Evolutionary conservation across 2,888 invertebrate species (phyloP), one percentile per base, ranked within the genome.

Genomic region (Agriopis marginaria): DNA sequence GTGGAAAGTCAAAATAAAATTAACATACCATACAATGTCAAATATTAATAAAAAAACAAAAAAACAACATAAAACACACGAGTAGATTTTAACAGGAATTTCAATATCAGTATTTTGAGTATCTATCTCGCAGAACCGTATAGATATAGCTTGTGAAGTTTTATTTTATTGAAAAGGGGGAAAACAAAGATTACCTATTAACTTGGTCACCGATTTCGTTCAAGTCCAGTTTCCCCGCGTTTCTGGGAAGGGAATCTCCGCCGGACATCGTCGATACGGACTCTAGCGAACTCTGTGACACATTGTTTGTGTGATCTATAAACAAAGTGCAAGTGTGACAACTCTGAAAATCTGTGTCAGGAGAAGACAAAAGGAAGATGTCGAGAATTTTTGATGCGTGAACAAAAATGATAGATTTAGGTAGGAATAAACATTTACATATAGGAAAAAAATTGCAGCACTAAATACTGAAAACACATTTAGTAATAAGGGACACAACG

Each of bases 241-340:
- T 93, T 73, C 93, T 85, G 1, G 94, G 94, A 39, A 94, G 84
- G 3, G 93, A 93, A 70, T 94, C 94, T 0, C 93, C 96, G 50
- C 95, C 96, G 4, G 97, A 97, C 92, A 96, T 94, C 9, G 96
- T 96, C 0, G 97, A 97, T 42, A 96, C 96, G 0, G 97, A 97
- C 83, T 97, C 97, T 60, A 98, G 94, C 74, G 97, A 97, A 77
- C 96, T 95, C 77, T 97, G 97, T 63, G 97, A 97, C 82, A 95
- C 93, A 68, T 97, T 97, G 86, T 97, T 97, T 69, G 95, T 93
- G 75, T 97, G 94, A 79, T 96, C 96, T 95, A 87, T 79, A 86
- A 88, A 84, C 78, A 86, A 75, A 73, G 65, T 68, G 68, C 65
- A 32, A 53, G 32, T 68, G 74, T 72, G 71, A 67, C 51, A 56